Percentiles rank a stretch among this genome's conserved stretches.
phyloP scores from a whole-genome alignment of 1,140 invertebrate genomes.

The Wasmannia auropunctata region DNA sequence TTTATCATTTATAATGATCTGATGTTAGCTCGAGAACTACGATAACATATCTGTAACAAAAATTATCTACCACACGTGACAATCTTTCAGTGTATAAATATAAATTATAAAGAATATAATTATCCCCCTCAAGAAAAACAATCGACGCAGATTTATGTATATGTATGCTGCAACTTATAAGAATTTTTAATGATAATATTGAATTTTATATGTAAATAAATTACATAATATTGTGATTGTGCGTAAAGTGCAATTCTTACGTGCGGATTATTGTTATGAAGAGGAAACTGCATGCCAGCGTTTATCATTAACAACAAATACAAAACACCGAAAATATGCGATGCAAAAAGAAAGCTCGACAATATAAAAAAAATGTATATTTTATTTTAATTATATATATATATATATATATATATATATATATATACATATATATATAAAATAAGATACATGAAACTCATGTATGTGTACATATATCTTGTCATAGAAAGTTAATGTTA shows the following conservation, averaged over 20 bases:
- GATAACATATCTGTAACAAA: neutral
- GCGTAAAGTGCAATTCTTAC: neutral
- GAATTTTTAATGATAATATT: neutral
- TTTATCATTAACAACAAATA: neutral
- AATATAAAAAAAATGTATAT: constrained; percentile 22
- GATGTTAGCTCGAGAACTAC: neutral
- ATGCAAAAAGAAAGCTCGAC: neutral
- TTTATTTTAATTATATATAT: constrained; percentile 37
- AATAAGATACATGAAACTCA: neutral
- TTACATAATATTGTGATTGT: neutral
- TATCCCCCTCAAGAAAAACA: neutral
- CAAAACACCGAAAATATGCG: neutral
- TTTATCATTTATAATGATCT: neutral
- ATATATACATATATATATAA: neutral
- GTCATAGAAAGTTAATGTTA: neutral
- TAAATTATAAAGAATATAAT: constrained; percentile 10
- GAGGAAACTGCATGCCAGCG: neutral
- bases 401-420: no score
- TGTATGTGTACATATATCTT: neutral
- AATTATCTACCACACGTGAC: neutral
- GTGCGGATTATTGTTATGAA: no score
- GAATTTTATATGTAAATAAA: constrained; percentile 21
- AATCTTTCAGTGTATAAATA: neutral
- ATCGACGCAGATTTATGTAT: neutral
- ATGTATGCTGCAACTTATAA: constrained; percentile 40